Conservation (phyloP, 2,113 vertebrate genomes). For the Etheostoma cragini region DNA sequence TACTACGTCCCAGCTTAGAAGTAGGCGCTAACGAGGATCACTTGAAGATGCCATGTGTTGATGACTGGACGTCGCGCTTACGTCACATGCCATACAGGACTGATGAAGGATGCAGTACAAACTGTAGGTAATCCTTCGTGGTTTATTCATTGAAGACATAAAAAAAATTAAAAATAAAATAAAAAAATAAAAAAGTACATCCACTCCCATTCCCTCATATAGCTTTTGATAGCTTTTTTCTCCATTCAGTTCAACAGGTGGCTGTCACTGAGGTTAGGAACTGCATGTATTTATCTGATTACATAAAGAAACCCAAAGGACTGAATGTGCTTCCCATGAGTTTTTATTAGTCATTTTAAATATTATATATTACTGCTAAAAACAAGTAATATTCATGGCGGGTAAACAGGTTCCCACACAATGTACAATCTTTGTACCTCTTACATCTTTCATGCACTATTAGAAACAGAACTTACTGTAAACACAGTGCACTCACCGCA, state of each 20-base stretch:
- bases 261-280: background rate
- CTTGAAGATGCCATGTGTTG: constrained; percentile 63
- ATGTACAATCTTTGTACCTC: constrained; percentile 38
- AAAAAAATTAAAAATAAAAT: no score
- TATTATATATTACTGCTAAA: constrained; percentile 30
- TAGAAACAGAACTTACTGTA: constrained; percentile 12
- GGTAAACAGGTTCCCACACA: constrained; percentile 50
- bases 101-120: constrained; percentile 25
- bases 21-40: constrained; percentile 10
- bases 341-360: constrained; percentile 61
- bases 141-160: constrained; percentile 11
- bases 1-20: background rate
- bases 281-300: background rate
- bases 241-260: constrained; percentile 20
- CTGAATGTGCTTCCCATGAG: constrained; percentile 28
- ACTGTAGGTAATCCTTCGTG: background rate
- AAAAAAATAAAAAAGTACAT: no score
- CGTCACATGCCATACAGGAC: constrained; percentile 70
- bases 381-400: constrained; percentile 26
- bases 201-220: background rate
- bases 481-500: constrained; percentile 11
- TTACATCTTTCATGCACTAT: constrained; percentile 48
- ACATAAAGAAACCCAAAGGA: background rate
- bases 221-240: background rate
- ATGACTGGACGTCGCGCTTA: constrained; percentile 69